Evolutionary conservation across 2,888 invertebrate genomes (phyloP), one percentile per base, ranked within the genome.

Genomic region (Pseudococcus viburni): DNA sequence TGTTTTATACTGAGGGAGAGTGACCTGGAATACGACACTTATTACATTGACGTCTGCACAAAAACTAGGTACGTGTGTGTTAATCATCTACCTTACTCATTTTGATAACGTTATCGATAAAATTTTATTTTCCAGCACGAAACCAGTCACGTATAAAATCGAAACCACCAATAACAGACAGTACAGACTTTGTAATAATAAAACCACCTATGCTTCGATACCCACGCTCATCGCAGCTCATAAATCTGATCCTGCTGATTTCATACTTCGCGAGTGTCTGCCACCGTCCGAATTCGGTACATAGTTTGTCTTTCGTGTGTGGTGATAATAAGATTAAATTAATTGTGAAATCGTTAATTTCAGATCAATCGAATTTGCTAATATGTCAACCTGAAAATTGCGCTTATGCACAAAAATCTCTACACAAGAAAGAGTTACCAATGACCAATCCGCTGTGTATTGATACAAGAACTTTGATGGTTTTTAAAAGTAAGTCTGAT

Each of bases 261-360:
- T 95, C 91, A 94, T 93, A 91, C 92, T 96, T 11, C 93, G 94
- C 84, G 95, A 96, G 91, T 96, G 96, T 90, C 93, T 97, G 91
- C 96, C 96, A 33, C 96, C 97, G 12, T 96, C 97, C 0, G 96
- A 96, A 93, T 96, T 96, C 92, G 97, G 96, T 96, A 92, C 22
- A 22, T 64, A 51, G 12, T 15, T 51, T 12, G 48, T 51, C 9
- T 46, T 46, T 51, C 48, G 0, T 51, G 11, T 6, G 2, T 46
- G 46, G 12, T 15, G 48, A 51, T 2, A 0, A 12, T 51, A 15
- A 0, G 0, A 15, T 51, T 0, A 9, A 51, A 12, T 51, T 51
- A 11, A 15, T 11, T 12, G 15, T 12, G 48, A 51, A 15, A 4
- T 51, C 48, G 11, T 19, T 51, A 3, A 5, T 48, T 88, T 33